phyloP scores from a whole-genome alignment of 1,140 invertebrate genomes.

The Drosophila quadrilineata region DNA sequence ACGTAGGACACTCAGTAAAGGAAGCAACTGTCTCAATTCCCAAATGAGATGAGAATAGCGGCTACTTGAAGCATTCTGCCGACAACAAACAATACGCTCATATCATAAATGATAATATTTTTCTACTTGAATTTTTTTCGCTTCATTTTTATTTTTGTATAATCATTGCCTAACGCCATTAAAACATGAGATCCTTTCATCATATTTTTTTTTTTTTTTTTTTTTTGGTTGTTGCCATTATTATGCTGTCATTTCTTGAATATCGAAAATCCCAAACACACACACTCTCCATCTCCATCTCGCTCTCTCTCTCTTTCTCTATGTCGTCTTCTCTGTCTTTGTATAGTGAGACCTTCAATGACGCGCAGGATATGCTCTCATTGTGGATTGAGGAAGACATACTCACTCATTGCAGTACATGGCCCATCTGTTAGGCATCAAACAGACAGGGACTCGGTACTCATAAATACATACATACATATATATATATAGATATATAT shows the following conservation, averaged over 20 bases:
- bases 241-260: slow-evolving; percentile 65
- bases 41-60: slow-evolving; percentile 37
- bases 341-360: no score
- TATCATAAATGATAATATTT: slow-evolving; percentile 68
- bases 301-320: background rate
- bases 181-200: slow-evolving; percentile 7
- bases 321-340: no score
- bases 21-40: slow-evolving; percentile 69
- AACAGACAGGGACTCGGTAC: no score
- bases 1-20: slow-evolving; percentile 44
- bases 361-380: no score
- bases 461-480: no score
- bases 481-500: no score
- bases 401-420: no score
- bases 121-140: no score
- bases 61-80: background rate
- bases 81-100: slow-evolving; percentile 25
- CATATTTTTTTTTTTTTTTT: background rate
- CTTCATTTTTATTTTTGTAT: slow-evolving; percentile 70
- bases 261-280: slow-evolving; percentile 58
- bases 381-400: no score
- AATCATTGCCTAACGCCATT: slow-evolving; percentile 55
- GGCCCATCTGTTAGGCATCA: no score
- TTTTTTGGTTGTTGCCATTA: slow-evolving; percentile 31
- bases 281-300: background rate